These are phyloP conservation scores for Tachystola acroxantha DNA, from an alignment of 2,888 invertebrate genomes.

Conservation along the genomic window DNA sequence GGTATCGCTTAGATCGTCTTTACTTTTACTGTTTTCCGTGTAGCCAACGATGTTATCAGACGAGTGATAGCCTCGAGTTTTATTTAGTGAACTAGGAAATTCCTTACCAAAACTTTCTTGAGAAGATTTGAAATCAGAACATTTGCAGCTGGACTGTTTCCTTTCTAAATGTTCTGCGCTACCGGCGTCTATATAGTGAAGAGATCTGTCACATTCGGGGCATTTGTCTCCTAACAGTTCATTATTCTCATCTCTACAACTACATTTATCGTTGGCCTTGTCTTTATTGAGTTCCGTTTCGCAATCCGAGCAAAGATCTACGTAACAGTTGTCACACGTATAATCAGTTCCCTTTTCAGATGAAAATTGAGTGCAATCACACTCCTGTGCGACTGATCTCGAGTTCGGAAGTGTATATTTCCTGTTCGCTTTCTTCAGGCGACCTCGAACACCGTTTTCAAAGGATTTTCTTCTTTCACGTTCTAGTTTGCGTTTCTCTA, in stretches of 20 bases:
- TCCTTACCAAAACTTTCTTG: slow-evolving; percentile 70
- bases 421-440: slow-evolving; percentile 78
- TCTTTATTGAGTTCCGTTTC: slow-evolving; percentile 52
- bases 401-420: slow-evolving; percentile 49
- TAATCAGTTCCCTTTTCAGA: slow-evolving; percentile 63
- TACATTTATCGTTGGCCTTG: slow-evolving; percentile 42
- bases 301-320: slow-evolving; percentile 66
- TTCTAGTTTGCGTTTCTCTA: slow-evolving; percentile 89
- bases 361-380: slow-evolving; percentile 59
- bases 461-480: slow-evolving; percentile 81
- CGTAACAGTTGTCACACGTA: slow-evolving; percentile 64
- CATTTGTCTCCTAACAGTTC: slow-evolving; percentile 51
- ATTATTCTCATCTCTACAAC: slow-evolving; percentile 39
- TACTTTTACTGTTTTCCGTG: slow-evolving; percentile 48
- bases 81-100: slow-evolving; percentile 45
- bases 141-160: slow-evolving; percentile 54
- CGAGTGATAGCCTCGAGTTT: slow-evolving; percentile 66
- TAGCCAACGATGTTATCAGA: slow-evolving; percentile 67
- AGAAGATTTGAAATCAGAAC: slow-evolving; percentile 66
- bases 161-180: slow-evolving; percentile 59
- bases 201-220: slow-evolving; percentile 57
- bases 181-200: slow-evolving; percentile 65
- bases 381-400: slow-evolving; percentile 46
- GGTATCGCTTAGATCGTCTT: slow-evolving; percentile 53
- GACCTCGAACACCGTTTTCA: slow-evolving; percentile 78